Evolutionary conservation across 2,888 invertebrate genomes (phyloP).

Genomic region (Melolontha melolontha): DNA sequence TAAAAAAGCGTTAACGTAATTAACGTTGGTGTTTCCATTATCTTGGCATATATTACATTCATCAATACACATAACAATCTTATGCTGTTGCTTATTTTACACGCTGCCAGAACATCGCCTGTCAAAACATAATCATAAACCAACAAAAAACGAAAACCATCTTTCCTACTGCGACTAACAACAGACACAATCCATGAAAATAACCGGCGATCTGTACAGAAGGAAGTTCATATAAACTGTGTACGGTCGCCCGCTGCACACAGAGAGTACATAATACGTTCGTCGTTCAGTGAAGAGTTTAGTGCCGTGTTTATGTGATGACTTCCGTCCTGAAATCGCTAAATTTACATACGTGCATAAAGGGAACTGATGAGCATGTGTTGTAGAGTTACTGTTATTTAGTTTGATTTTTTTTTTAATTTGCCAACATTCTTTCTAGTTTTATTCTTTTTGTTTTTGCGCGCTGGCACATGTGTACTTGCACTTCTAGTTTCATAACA

Average conservation of each 20-base stretch:
- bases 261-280: no score
- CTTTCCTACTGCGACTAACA: background rate
- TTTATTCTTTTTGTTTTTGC: no score
- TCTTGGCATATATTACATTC: no score
- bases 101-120: no score
- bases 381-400: background rate
- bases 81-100: no score
- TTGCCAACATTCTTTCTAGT: background rate
- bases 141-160: background rate
- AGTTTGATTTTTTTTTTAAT: background rate
- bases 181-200: slow-evolving; percentile 11
- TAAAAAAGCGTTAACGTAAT: no score
- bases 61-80: no score
- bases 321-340: slow-evolving; percentile 33
- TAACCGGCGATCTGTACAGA: background rate
- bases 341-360: slow-evolving; percentile 10
- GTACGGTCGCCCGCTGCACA: no score
- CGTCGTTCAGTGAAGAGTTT: background rate
- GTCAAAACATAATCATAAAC: background rate
- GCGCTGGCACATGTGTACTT: no score
- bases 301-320: slow-evolving; percentile 7
- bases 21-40: no score
- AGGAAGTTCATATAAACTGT: slow-evolving; percentile 7
- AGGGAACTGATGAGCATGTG: background rate
- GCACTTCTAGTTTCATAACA: no score